Evolutionary conservation across 2,888 invertebrate genomes (phyloP), one percentile per base, ranked within the genome.

Genomic region (Calameuta idolon): DNA sequence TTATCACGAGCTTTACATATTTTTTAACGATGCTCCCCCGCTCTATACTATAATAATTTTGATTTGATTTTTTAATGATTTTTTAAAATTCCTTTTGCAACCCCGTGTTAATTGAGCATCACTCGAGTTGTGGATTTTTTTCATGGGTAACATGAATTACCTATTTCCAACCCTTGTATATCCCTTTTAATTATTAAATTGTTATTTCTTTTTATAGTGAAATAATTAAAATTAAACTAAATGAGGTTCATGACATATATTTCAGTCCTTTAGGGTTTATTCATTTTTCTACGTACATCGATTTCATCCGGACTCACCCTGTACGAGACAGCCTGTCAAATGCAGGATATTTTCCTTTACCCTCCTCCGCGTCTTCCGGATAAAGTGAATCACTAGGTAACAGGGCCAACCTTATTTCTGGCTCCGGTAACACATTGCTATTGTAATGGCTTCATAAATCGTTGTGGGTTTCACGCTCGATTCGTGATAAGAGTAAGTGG

Each of bases 331-430:
- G 74, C 55, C 74, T 74, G 77, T 77, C 77, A 77, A 55, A 69
- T 77, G 74, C 77, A 77, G 69, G 33, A 68, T 35, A 23, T 35
- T 73, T 73, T 30, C 76, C 73, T 74, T 74, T 69, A 69, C 35
- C 74, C 74, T 68, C 69, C 34, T 35, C n/a, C 11, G 35, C 74
- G 30, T 69, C 31, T 23, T 35, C 23, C 69, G 12, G 74, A 34
- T 69, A 15, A 77, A 77, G 74, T 77, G 77, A 77, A 69, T 74
- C 77, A 77, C 34, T 77, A 68, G 77, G 77, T 77, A 77, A 77
- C 74, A 35, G 77, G 77, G 74, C 74, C 77, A 77, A 69, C 30
- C 55, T 77, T 34, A 34, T 15, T 74, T 35, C 74, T 55, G 55
- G 55, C 40, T 35, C 74, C 35, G 34, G 34, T 77, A 55, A 31